Percentiles rank a stretch among this genome's conserved stretches.
Evolutionary conservation across 30 jellyfish, hydroid and myxozoan species (phyloP).

Genomic region (Rhopilema esculentum): DNA sequence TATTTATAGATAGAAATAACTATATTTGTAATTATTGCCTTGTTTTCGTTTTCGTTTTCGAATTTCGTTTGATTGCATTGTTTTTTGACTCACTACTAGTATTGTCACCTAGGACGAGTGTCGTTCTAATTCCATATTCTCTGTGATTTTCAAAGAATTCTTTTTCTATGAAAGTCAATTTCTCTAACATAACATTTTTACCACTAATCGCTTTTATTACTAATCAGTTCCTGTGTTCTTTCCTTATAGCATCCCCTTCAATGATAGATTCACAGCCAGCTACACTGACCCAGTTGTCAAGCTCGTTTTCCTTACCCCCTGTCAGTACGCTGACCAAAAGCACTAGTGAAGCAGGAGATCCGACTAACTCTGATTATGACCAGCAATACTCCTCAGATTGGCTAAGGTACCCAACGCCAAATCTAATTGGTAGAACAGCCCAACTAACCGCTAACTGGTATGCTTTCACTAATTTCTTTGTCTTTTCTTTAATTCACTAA

Average conservation of each 20-base stretch:
- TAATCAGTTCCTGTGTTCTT: constrained; percentile 29
- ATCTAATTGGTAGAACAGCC: constrained; percentile 76
- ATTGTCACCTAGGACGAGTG: too few species aligned
- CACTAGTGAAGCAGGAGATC: constrained; percentile 69
- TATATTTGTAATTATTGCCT: too few species aligned
- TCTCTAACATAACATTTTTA: background rate
- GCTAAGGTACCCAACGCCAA: constrained; percentile 81
- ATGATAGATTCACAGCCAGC: constrained; percentile 75
- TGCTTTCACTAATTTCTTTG: background rate
- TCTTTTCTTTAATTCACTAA: background rate
- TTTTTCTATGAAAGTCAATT: background rate
- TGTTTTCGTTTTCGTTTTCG: too few species aligned
- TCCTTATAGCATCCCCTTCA: constrained; percentile 77
- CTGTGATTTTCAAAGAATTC: too few species aligned
- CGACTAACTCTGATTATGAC: constrained; percentile 62
- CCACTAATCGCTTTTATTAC: constrained; percentile 6
- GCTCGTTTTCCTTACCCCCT: constrained; percentile 92
- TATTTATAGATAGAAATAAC: too few species aligned
- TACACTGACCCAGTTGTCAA: constrained; percentile 70
- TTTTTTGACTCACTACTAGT: too few species aligned
- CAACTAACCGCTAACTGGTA: constrained; percentile 84
- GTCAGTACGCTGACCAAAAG: constrained; percentile 99
- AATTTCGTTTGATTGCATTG: too few species aligned
- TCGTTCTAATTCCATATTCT: too few species aligned
- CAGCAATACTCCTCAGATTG: constrained; percentile 81